Conservation (phyloP, 2,888 invertebrate species). For the Darwinula stevensoni region DNA sequence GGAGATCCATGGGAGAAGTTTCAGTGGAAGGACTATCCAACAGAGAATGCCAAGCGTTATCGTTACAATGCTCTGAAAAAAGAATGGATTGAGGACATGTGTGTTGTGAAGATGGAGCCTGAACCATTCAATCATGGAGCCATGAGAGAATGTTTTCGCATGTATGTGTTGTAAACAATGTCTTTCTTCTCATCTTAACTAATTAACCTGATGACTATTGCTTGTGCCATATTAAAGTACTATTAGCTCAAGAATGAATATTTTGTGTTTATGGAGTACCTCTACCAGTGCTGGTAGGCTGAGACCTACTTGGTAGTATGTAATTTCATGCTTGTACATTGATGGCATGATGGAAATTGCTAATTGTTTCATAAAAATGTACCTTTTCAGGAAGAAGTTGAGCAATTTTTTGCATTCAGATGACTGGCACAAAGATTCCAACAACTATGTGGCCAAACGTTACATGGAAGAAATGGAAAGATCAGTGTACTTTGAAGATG, state of each 20-base stretch:
- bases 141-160: constrained; percentile 24
- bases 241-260: too few species aligned
- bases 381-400: constrained; percentile 18
- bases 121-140: constrained; percentile 23
- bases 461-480: constrained; percentile 21
- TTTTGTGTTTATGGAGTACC: too few species aligned
- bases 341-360: not conserved
- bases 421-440: constrained; percentile 19
- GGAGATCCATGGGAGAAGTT: constrained; percentile 22
- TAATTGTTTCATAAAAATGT: not conserved
- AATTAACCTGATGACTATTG: not conserved
- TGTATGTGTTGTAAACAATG: constrained; percentile 13
- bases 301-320: too few species aligned
- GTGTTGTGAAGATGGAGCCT: constrained; percentile 20
- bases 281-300: not conserved
- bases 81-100: constrained; percentile 20
- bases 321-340: too few species aligned
- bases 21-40: constrained; percentile 18
- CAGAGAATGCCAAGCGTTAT: constrained; percentile 19
- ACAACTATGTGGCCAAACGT: constrained; percentile 24
- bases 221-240: not conserved
- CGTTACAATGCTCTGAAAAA: constrained; percentile 22
- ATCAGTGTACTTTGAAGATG: constrained; percentile 23
- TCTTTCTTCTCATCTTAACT: not conserved
- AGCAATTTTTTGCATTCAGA: constrained; percentile 16